Conservation (phyloP, 1,140 invertebrate genomes). For the Cotesia typhae region DNA sequence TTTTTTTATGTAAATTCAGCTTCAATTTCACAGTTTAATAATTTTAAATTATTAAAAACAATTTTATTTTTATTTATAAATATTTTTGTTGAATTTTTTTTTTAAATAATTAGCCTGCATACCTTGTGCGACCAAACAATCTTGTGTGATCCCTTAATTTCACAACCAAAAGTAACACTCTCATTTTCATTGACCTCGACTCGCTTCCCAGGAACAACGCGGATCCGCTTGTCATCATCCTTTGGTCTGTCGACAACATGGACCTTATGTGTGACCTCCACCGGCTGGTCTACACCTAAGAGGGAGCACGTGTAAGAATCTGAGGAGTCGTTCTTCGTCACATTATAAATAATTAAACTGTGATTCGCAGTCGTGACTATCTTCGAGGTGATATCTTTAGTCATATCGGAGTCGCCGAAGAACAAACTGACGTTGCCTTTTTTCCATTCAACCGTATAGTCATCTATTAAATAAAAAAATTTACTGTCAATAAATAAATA, state of each 20-base stretch:
- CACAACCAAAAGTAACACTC: constrained; percentile 43
- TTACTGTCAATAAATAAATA: constrained; percentile 15
- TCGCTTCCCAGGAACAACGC: constrained; percentile 39
- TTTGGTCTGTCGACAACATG: constrained; percentile 31
- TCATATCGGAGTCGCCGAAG: constrained; percentile 26
- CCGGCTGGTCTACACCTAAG: neutral
- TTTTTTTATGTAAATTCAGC: too few relatives aligned
- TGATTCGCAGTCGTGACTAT: constrained; percentile 33
- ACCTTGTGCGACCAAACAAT: constrained; percentile 56
- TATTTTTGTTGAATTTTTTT: too few relatives aligned
- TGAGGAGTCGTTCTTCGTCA: constrained; percentile 39
- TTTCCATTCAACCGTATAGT: constrained; percentile 40
- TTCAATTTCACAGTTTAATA: too few relatives aligned
- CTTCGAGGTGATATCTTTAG: constrained; percentile 24
- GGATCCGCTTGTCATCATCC: constrained; percentile 31
- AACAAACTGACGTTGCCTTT: constrained; percentile 42
- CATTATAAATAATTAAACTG: constrained; percentile 46
- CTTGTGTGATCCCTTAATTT: constrained; percentile 24
- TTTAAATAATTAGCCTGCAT: constrained; percentile 16
- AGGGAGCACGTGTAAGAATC: constrained; percentile 48
- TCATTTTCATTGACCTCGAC: constrained; percentile 40
- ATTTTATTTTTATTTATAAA: too few relatives aligned
- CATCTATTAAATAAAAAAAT: constrained; percentile 40
- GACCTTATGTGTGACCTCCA: constrained; percentile 44
- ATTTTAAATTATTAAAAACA: too few relatives aligned